Conservation (phyloP, 2,113 vertebrate genomes). For the Sylvilagus bachmani region DNA sequence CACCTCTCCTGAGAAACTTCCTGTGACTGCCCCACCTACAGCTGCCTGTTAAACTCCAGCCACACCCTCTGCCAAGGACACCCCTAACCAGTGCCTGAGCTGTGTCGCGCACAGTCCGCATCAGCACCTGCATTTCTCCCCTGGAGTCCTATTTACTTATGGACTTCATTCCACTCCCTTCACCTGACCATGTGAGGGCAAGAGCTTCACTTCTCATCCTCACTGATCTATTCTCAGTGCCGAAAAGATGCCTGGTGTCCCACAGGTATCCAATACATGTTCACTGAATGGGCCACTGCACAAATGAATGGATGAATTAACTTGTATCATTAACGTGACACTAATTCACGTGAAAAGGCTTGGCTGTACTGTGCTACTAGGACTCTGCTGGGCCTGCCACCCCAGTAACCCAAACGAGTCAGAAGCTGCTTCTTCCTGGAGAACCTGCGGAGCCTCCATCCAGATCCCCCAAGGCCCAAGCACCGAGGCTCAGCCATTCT, state of each 20-base stretch:
- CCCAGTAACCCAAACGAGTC: background rate
- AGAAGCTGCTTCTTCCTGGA: background rate
- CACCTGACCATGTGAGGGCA: background rate
- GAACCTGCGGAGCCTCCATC: background rate
- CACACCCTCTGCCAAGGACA: background rate
- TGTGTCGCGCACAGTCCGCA: rapidly evolving
- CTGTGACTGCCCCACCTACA: too few species aligned
- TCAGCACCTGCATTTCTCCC: background rate
- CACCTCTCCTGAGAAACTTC: background rate
- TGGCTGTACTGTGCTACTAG: background rate
- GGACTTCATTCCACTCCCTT: background rate
- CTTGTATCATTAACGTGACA: background rate
- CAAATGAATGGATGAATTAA: background rate
- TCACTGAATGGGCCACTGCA: background rate
- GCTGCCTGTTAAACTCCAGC: background rate
- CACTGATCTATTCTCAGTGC: background rate
- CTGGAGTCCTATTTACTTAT: background rate
- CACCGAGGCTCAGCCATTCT: background rate
- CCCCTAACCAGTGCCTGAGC: too few species aligned
- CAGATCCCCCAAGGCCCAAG: background rate
- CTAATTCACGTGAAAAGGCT: background rate
- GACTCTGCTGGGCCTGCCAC: background rate
- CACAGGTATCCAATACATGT: background rate
- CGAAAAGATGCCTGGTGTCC: background rate
- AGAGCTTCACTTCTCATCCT: background rate